Base-by-base conservation (phyloP, 2,888 invertebrate genomes). In the Halocaridina rubra region DNA sequence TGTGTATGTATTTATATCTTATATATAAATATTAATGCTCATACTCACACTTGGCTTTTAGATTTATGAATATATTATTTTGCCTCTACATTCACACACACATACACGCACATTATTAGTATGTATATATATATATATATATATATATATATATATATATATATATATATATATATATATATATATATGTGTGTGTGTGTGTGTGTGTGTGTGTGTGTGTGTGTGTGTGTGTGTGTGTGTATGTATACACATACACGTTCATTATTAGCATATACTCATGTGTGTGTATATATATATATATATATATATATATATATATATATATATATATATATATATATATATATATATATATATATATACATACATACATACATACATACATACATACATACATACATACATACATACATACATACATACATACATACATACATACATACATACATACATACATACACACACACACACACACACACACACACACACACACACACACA, bases 401-500 rank as follows among this genome's bases (percentile, higher is more conserved):
- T 61, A 22, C 13, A 39, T 39, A 39, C 13, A 39, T 39, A 39
- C 13, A 39, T 39, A 39, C 13, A 39, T 39, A 39, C 13, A 39
- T 39, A 39, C 13, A 39, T 39, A 39, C 13, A 39, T 39, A 39
- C 13, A 39, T 39, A 39, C 13, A 39, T 39, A 39, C 13, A 39
- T 39, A 39, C 13, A 39, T 13, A 39, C 13, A 39, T 39, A 39
- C 13, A 39, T 39, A 39, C 13, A 39, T 39, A 39, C 13, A 39
- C 13, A 39, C 13, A 39, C 13, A 39, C n/a, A 22, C n/a, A 61
- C n/a, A 61, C n/a, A 61, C n/a, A 61, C n/a, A 61, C n/a, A 61
- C n/a, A 61, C n/a, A 61, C n/a, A 61, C n/a, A 61, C n/a, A 61
- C n/a, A 61, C n/a, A 61, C n/a, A 61, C n/a, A 61, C n/a, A 61